phyloP scores from a whole-genome alignment of 2,888 invertebrate genomes.

The Protophormia terraenovae region DNA sequence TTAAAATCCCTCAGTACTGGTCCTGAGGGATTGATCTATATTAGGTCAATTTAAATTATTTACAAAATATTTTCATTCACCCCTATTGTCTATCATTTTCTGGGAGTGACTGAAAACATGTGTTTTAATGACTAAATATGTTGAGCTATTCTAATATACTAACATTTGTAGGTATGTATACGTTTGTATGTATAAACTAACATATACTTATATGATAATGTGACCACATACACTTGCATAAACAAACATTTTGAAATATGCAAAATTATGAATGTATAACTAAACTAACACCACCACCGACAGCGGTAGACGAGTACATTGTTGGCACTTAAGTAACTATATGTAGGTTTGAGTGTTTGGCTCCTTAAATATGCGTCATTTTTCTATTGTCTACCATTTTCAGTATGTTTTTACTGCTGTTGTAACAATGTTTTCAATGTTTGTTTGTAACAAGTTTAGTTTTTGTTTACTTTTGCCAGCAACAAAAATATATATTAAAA shows the following conservation, averaged over 20 bases:
- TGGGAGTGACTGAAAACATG: no score
- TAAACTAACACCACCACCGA: not conserved
- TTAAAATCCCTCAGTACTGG: no score
- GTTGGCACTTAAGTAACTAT: no score
- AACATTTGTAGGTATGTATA: not conserved
- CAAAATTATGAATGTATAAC: not conserved
- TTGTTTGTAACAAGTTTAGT: not conserved
- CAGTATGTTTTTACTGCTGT: not conserved
- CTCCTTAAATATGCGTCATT: not conserved
- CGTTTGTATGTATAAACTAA: not conserved
- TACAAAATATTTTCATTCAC: no score
- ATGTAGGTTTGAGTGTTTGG: not conserved
- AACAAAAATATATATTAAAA: not conserved
- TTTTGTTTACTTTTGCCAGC: not conserved
- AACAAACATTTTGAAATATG: not conserved
- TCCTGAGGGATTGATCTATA: no score
- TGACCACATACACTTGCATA: not conserved
- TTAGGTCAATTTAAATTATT: no score
- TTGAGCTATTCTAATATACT: no score
- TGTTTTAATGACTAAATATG: no score
- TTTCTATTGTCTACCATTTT: not conserved
- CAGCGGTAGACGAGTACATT: not conserved
- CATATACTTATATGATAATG: not conserved
- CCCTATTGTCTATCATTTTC: no score
- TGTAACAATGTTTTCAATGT: not conserved